These are phyloP conservation scores for Drosophila virilis DNA, from an alignment of 1,140 invertebrate genomes.

Conservation along the genomic window DNA sequence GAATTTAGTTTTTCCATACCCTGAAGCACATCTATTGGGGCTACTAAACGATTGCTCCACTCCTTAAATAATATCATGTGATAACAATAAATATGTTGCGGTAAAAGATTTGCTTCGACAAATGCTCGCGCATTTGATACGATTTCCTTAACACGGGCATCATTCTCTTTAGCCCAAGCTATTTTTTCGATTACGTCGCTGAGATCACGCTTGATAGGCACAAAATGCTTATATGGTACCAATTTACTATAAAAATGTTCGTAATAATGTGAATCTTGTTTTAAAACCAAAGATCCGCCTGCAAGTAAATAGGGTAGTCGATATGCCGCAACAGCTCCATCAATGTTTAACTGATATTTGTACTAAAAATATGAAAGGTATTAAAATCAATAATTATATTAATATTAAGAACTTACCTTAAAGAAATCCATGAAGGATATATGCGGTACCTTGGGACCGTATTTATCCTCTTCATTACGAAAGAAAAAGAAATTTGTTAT, in stretches of 20 bases:
- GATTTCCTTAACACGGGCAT: slow-evolving; percentile 90
- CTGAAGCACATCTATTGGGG: slow-evolving; percentile 86
- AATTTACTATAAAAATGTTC: slow-evolving; percentile 96
- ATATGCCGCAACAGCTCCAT: slow-evolving; percentile 98
- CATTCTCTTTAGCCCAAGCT: slow-evolving; percentile 92
- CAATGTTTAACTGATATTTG: slow-evolving; percentile 97
- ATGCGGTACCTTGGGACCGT: slow-evolving; percentile 93
- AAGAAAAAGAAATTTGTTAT: slow-evolving; percentile 99
- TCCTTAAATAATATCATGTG: slow-evolving; percentile 91
- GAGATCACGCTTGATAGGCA: slow-evolving; percentile 92
- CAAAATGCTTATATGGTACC: slow-evolving; percentile 91
- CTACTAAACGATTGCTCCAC: slow-evolving; percentile 90
- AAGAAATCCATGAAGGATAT: slow-evolving; percentile 98
- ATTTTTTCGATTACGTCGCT: slow-evolving; percentile 92
- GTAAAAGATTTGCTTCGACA: slow-evolving; percentile 91
- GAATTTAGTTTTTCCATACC: slow-evolving; percentile 90
- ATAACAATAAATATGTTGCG: slow-evolving; percentile 95
- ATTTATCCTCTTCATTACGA: slow-evolving; percentile 91
- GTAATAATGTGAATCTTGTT: slow-evolving; percentile 96
- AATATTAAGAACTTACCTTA: slow-evolving; percentile 88
- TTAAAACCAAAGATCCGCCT: slow-evolving; percentile 94
- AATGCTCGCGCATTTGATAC: slow-evolving; percentile 89
- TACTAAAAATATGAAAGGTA: slow-evolving; percentile 88
- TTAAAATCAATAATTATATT: not conserved
- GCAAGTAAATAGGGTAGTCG: slow-evolving; percentile 95